Base-by-base conservation (phyloP, 2,113 vertebrate species). In the Phoenicopterus ruber region DNA sequence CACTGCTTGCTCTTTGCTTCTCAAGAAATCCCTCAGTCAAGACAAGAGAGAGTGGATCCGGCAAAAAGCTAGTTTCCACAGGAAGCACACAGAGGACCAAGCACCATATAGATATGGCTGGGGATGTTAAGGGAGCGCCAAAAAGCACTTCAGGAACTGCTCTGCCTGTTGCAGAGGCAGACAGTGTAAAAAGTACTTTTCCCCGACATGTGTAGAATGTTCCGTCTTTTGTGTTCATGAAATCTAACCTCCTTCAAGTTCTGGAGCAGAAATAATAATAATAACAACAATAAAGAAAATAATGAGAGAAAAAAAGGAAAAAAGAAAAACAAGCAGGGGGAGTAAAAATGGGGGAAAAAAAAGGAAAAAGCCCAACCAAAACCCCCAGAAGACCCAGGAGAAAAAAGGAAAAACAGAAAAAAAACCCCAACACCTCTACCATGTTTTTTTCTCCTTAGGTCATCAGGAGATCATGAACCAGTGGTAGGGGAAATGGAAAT, bases 341-440 rank as follows among this genome's bases (percentile, higher is more conserved):
- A 2, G 38, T 73, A 32, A 17, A 6, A 17, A 46, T 7, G 6
- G 13, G 11, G 54, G 12, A 42, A 17, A 31, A 16, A 26, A 24
- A 29, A 13, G 15, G 42, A 21, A 2, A 9, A 9, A 5, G 36
- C 42, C 42, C 31, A 63, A 44, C 15, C 1, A 54, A 70, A 42
- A 77, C 8, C 1, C 3, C 19, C 7, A 42, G 38, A 69, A 65
- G 7, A 74, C 67, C 1, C 16, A 1, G 1, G 5, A 3, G 2
- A 7, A 7, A 5, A 44, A 31, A 13, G 1, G 3, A 46, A 50
- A 46, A 74, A 24, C 2, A 8, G 8, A 6, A 42, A 71, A 22
- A 15, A 34, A 44, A 44, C 42, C 42, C 15, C 50, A 26, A 44
- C 12, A 7, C 0, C 38, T 11, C 9, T 6, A 31, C 1, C 3